Conservation (phyloP, 2,113 vertebrate genomes). For the Equus przewalskii region DNA sequence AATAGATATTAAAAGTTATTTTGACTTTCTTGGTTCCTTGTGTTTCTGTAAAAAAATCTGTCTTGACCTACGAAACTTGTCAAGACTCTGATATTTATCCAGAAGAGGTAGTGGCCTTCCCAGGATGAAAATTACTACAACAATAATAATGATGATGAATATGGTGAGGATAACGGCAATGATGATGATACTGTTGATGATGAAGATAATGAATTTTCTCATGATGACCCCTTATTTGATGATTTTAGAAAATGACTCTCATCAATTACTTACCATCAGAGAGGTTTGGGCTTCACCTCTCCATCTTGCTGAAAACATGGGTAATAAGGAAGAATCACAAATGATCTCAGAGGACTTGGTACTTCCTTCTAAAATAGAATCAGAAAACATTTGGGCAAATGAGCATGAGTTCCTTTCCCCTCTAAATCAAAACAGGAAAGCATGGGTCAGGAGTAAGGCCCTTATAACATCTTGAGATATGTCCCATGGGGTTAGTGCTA, state of each 20-base stretch:
- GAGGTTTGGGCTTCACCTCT: background rate
- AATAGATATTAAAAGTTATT: background rate
- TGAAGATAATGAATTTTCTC: background rate
- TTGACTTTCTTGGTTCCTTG: background rate
- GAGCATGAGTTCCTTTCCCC: background rate
- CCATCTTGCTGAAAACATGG: background rate
- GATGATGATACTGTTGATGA: background rate
- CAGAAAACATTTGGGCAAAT: background rate
- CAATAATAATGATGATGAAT: background rate
- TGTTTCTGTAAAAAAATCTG: background rate
- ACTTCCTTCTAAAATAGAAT: background rate
- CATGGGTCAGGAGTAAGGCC: background rate
- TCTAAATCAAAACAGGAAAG: background rate
- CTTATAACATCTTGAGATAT: background rate
- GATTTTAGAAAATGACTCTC: background rate
- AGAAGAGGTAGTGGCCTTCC: background rate
- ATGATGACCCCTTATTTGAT: background rate
- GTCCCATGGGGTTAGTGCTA: background rate
- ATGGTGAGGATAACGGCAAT: background rate
- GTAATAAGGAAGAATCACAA: background rate
- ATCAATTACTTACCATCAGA: background rate
- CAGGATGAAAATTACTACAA: background rate
- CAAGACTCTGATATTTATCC: background rate
- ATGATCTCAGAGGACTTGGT: background rate
- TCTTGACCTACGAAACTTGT: background rate